Conservation (phyloP, 2,113 vertebrate genomes). For the Indicator maculatus region DNA sequence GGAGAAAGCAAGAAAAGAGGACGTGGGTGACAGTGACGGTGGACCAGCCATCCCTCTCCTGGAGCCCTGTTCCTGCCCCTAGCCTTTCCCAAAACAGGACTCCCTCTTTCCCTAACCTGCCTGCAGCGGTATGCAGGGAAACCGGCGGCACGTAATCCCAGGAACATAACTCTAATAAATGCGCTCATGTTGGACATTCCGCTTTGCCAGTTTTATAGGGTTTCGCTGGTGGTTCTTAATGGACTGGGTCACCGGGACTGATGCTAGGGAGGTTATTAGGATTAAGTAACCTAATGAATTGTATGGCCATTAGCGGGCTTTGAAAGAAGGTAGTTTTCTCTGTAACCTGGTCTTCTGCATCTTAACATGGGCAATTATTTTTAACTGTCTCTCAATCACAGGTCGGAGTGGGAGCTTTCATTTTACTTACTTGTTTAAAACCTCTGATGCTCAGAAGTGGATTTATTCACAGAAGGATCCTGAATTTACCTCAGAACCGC, state of each 20-base stretch:
- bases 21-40: not conserved
- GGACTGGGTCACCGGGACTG: constrained; percentile 57
- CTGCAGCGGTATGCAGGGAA: not conserved
- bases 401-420: not conserved
- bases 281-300: constrained; percentile 75
- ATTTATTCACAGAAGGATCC: not conserved
- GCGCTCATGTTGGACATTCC: constrained; percentile 66
- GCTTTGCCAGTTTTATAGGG: constrained; percentile 63
- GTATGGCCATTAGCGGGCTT: constrained; percentile 49
- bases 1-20: not conserved
- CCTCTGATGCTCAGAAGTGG: not conserved
- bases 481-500: not conserved
- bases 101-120: not conserved
- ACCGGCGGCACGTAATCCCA: not conserved
- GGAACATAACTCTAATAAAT: constrained; percentile 57
- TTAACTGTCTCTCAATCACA: constrained; percentile 31
- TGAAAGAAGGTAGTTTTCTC: constrained; percentile 23
- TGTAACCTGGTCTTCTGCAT: not conserved
- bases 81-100: not conserved
- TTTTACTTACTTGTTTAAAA: not conserved
- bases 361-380: constrained; percentile 55
- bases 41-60: not conserved
- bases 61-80: not conserved
- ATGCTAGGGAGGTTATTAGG: constrained; percentile 66
- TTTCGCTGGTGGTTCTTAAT: constrained; percentile 51